Evolutionary conservation across 2,797 vertebrate species (phyloP).

Genomic region (Hyperoplus lanceolatus): DNA sequence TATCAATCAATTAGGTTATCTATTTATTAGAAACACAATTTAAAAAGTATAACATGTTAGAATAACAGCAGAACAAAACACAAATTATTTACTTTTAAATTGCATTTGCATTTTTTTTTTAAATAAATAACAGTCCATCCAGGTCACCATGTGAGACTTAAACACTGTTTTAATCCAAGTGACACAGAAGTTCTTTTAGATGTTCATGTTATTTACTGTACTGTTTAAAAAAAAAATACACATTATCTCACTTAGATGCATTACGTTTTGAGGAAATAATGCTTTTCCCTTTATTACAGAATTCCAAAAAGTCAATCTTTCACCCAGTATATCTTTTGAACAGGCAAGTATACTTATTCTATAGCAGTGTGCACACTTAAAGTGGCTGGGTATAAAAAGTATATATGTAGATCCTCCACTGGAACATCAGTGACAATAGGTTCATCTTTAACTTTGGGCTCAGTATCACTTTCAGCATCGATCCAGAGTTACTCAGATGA

Average conservation of each 20-base stretch:
- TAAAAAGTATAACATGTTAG: not conserved
- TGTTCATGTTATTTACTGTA: not conserved
- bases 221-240: too few species aligned
- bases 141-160: too few species aligned
- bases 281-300: not conserved
- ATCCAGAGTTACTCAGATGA: conserved; percentile 56
- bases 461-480: conserved; percentile 49
- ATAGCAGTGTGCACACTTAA: not conserved
- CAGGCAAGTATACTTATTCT: too few species aligned
- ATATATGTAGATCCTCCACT: not conserved
- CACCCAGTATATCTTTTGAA: not conserved
- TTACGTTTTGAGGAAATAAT: not conserved
- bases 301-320: not conserved
- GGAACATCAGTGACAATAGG: conserved; percentile 5
- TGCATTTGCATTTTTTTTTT: too few species aligned
- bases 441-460: conserved; percentile 4
- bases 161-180: not conserved
- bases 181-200: not conserved
- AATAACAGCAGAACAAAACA: not conserved
- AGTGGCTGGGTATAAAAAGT: not conserved
- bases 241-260: not conserved
- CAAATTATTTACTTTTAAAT: too few species aligned
- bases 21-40: not conserved
- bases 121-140: too few species aligned
- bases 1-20: not conserved